phyloP scores from a whole-genome alignment of 1,140 invertebrate genomes.

The Glossosoma conforme region DNA sequence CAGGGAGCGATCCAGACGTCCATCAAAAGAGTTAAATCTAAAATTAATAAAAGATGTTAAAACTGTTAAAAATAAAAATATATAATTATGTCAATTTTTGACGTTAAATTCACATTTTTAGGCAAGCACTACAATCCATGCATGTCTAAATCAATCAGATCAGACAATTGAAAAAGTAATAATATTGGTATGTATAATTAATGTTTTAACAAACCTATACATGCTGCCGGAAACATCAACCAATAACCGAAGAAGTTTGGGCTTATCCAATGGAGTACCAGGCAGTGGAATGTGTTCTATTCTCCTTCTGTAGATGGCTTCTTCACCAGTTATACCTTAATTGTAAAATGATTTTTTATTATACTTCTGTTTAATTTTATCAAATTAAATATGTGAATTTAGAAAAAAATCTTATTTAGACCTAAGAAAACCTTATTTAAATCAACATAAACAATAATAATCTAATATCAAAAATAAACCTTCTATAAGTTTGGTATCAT shows the following conservation, averaged over 20 bases:
- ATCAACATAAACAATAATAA: neutral
- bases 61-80: neutral
- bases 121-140: too few relatives aligned
- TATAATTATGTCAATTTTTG: neutral
- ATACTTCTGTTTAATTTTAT: too few relatives aligned
- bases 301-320: slow-evolving; percentile 80
- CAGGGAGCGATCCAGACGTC: slow-evolving; percentile 84
- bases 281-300: slow-evolving; percentile 80
- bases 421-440: too few relatives aligned
- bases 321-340: slow-evolving; percentile 79
- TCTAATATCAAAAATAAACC: slow-evolving; percentile 43
- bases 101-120: too few relatives aligned
- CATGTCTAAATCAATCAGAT: too few relatives aligned
- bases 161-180: neutral
- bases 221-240: slow-evolving; percentile 94
- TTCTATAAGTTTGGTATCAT: slow-evolving; percentile 94
- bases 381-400: too few relatives aligned
- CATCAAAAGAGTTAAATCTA: slow-evolving; percentile 89
- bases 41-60: slow-evolving; percentile 11
- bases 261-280: slow-evolving; percentile 77
- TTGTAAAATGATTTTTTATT: slow-evolving; percentile 16
- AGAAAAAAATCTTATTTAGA: too few relatives aligned
- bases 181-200: neutral
- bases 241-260: slow-evolving; percentile 84
- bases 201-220: slow-evolving; percentile 74